These are phyloP conservation scores for Timandra comae DNA, from an alignment of 2,888 invertebrate species.

Conservation along the genomic window DNA sequence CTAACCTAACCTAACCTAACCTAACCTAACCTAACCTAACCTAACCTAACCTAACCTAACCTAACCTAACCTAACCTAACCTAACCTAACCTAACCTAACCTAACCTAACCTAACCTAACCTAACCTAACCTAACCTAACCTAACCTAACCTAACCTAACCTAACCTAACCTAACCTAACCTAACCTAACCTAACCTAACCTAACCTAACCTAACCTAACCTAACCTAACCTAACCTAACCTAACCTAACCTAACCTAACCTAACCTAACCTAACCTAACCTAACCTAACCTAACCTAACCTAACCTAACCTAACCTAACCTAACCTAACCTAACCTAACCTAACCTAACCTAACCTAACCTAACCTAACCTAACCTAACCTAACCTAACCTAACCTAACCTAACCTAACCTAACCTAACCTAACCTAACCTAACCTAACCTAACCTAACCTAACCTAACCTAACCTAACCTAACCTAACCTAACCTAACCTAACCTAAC, in stretches of 20 bases:
- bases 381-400: neutral
- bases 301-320: neutral
- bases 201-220: neutral
- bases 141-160: neutral
- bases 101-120: neutral
- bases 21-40: neutral
- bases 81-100: neutral
- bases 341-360: neutral
- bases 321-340: neutral
- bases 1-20: neutral
- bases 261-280: neutral
- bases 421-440: neutral
- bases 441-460: neutral
- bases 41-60: neutral
- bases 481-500: neutral
- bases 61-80: neutral
- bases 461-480: neutral
- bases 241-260: neutral
- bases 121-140: neutral
- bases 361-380: neutral
- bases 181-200: neutral
- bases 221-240: neutral
- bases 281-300: neutral
- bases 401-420: neutral
- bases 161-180: neutral